Base-by-base conservation (phyloP, 2,113 vertebrate species). In the Carassius carassius region DNA sequence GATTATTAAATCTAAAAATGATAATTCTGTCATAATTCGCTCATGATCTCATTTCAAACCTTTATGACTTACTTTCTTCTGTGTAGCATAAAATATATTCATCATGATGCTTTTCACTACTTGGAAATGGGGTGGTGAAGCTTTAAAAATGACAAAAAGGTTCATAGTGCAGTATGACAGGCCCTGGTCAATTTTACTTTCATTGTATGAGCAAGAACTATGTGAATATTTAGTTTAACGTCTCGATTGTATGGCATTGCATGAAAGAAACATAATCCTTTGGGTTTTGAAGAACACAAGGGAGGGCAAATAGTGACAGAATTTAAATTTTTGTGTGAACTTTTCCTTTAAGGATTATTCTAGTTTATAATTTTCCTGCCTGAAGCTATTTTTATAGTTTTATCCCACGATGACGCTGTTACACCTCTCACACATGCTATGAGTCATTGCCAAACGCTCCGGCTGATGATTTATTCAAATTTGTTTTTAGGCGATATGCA, bases 311-410 rank as follows among this genome's bases (percentile, higher is more conserved):
- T 73, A 19, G 32, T 70, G 67, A 70, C 8, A 70, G 3, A 69
- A 37, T 35, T 70, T 35, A 29, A 17, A 5, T 19, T 70, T 65
- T 69, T 70, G 32, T 70, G 67, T 37, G 67, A 70, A 70, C 67
- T 69, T 12, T 70, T 70, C 41, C 37, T 74, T 74, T 47, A 47
- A 74, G 21, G 13, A 74, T 47, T 74, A 47, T 74, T 49, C 21
- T 74, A 25, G 41, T 47, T 44, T 9, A 16, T 47, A 3, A 49
- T 49, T 41, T 23, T 41, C 32, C 76, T 78, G 32, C 76, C 29
- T 56, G 21, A 77, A 77, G 75, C 75, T 58, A 35, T 60, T 78
- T 78, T 78, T 60, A 58, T 60, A 60, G 76, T 60, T 79, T 44
- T 74, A 16, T 47, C 70, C 41, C n/a, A 3, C 35, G 6, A 14